Evolutionary conservation across 2,797 vertebrate species (phyloP).

Genomic region (Peromyscus nudipes): DNA sequence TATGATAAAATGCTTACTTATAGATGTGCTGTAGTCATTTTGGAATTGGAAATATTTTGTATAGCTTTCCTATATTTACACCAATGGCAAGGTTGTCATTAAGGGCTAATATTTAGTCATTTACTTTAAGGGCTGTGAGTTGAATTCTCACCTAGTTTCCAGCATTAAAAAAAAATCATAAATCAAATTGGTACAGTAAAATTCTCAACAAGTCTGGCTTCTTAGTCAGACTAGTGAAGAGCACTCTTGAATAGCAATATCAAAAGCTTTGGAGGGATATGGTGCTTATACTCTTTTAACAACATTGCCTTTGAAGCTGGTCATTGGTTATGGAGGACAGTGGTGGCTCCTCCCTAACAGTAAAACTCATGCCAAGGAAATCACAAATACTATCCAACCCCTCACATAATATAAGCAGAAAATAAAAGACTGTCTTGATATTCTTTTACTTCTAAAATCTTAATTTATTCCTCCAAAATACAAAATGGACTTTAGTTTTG

Average conservation of each 20-base stretch:
- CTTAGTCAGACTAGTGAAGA: not conserved
- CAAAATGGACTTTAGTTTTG: slow-evolving; percentile 29
- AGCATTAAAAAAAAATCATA: not conserved
- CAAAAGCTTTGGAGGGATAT: not conserved
- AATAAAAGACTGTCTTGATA: slow-evolving; percentile 1
- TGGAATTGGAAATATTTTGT: not conserved
- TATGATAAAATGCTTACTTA: not conserved
- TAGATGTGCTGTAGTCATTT: slow-evolving; percentile 31
- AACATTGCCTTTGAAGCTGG: slow-evolving; percentile 35
- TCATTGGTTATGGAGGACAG: not conserved
- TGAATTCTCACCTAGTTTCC: slow-evolving; percentile 54
- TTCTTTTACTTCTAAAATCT: not conserved
- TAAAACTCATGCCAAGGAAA: slow-evolving; percentile 46
- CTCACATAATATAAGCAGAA: not conserved
- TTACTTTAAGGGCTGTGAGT: not conserved
- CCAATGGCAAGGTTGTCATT: not conserved
- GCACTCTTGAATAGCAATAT: not conserved
- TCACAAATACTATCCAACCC: not conserved
- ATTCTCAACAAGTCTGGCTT: slow-evolving; percentile 34
- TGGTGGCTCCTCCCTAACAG: not conserved
- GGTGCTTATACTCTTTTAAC: not conserved
- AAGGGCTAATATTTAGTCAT: slow-evolving; percentile 9
- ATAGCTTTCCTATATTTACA: slow-evolving; percentile 24
- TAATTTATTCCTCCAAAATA: not conserved
- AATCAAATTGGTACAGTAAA: slow-evolving; percentile 23